These are phyloP conservation scores for Acleris emargana DNA, from an alignment of 2,888 invertebrate species.

Conservation along the genomic window DNA sequence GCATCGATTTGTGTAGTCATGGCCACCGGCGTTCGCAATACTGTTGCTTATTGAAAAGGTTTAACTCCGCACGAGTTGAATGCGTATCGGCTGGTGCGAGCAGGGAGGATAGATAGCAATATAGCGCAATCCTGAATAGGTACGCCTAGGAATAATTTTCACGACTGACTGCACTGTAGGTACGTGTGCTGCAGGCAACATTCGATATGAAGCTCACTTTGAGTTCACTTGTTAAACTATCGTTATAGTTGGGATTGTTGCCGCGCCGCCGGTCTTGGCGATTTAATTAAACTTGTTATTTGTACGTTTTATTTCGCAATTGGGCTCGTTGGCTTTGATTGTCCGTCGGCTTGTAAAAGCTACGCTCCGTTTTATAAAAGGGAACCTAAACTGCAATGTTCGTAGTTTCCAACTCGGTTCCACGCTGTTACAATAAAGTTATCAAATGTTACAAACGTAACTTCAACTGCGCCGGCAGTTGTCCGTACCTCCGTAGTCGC, in stretches of 20 bases:
- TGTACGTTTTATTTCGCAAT: slow-evolving; percentile 81
- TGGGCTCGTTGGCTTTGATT: slow-evolving; percentile 73
- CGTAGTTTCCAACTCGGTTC: slow-evolving; percentile 47
- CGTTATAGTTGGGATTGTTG: slow-evolving; percentile 74
- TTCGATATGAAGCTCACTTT: slow-evolving; percentile 69
- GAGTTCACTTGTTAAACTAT: slow-evolving; percentile 79
- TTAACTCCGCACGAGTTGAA: slow-evolving; percentile 19
- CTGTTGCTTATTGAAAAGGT: slow-evolving; percentile 15
- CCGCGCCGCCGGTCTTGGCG: slow-evolving; percentile 64
- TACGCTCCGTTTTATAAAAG: slow-evolving; percentile 55
- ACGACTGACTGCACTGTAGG: slow-evolving; percentile 59
- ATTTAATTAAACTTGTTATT: slow-evolving; percentile 84
- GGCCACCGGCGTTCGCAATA: slow-evolving; percentile 4
- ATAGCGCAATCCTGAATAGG: slow-evolving; percentile 41
- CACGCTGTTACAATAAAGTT: slow-evolving; percentile 39
- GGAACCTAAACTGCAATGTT: slow-evolving; percentile 22
- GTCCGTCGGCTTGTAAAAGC: slow-evolving; percentile 61
- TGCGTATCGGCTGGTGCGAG: slow-evolving; percentile 21
- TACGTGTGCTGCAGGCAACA: slow-evolving; percentile 57
- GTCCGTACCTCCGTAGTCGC: slow-evolving; percentile 36
- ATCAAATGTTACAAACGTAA: slow-evolving; percentile 38
- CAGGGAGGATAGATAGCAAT: slow-evolving; percentile 25
- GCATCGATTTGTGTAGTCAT: slow-evolving; percentile 19
- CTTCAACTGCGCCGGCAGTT: slow-evolving; percentile 40
- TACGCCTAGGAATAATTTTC: slow-evolving; percentile 50